Evolutionary conservation across 2,888 invertebrate species (phyloP), one percentile per base, ranked within the genome.

Genomic region (Rotaria magnacalcarata): DNA sequence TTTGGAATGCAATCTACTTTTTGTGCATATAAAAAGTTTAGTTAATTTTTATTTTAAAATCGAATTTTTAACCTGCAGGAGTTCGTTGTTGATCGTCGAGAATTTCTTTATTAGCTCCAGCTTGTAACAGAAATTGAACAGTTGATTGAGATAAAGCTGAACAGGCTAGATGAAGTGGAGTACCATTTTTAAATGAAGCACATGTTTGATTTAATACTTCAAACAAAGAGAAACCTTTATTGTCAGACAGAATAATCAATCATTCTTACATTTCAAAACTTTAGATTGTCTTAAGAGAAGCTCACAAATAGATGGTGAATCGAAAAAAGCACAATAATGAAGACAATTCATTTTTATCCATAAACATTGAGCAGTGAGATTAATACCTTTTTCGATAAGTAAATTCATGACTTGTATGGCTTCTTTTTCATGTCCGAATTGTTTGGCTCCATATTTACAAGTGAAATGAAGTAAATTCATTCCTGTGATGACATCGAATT

Each of bases 261-360:
- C 88, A 86, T 52, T 43, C 24, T 47, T 80, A 80, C 80, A 14
- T 47, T 7, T 24, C 11, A 21, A n/a, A 47, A 47, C 47, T 47
- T 80, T 11, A 89, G 60, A 89, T 89, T 41, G 89, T 85, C 87
- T 89, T 21, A 92, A 89, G 21, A 92, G 89, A 52, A 90, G 88
- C 88, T 90, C 89, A 52, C 92, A 89, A 19, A 92, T 90, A 75
- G 90, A 89, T 11, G 91, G 91, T 24, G 92, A 92, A 89, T 92
- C 92, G 89, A 92, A 92, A 88, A 91, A 92, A 6, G 91, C 91
- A 58, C 92, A 92, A 89, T 92, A 92, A 88, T 92, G 92, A 54
- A 92, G 89, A 52, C 92, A 91, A 58, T 92, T 91, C 92, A 92
- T 92, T 88, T 92, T 91, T 56, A 92, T 92, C 92, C 92, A 92